Base-by-base conservation (phyloP, 2,113 vertebrate species). In the Pao palembangensis region DNA sequence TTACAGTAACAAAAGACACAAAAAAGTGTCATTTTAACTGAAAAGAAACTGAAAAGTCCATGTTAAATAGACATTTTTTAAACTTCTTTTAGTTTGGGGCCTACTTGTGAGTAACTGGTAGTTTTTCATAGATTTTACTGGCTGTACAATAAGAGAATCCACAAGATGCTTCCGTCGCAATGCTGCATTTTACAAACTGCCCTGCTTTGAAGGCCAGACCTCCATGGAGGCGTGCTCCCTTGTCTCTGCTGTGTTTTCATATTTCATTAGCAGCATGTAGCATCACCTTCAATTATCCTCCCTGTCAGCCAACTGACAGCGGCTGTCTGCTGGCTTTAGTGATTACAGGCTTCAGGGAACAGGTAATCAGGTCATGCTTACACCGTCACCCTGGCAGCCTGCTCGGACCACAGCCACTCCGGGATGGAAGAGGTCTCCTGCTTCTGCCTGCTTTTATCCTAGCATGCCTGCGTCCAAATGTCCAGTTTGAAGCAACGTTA, bases 281-380 rank as follows among this genome's bases (percentile, higher is more conserved):
- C 76, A 69, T 87, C 86, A 86, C 57, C 69, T 83, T 80, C 73
- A 73, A 84, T 86, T 84, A 83, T 84, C 60, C 47, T 69, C 66
- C 62, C 73, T 76, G 85, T 81, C 83, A 81, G 67, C 21, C 16
- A 20, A 69, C 55, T 46, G 61, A 41, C 75, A 38, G 60, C 15
- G 55, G 47, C 65, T 83, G 80, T 84, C 84, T 85, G 71, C 77
- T 83, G 73, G 64, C 73, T 73, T 80, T 82, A 82, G 80, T 85
- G 81, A 82, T 86, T 83, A 80, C 81, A 82, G 78, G 78, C 76
- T 86, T 83, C 78, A 85, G 69, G 79, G 79, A 69, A 75, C 80
- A 86, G 86, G 78, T 86, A 82, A 86, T 86, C 82, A 80, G 86
- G 86, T 84, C 84, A 83, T 52, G 76, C 75, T 83, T 69, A 68